Evolutionary conservation across 2,888 invertebrate genomes (phyloP).

Genomic region (Mythimna vitellina): DNA sequence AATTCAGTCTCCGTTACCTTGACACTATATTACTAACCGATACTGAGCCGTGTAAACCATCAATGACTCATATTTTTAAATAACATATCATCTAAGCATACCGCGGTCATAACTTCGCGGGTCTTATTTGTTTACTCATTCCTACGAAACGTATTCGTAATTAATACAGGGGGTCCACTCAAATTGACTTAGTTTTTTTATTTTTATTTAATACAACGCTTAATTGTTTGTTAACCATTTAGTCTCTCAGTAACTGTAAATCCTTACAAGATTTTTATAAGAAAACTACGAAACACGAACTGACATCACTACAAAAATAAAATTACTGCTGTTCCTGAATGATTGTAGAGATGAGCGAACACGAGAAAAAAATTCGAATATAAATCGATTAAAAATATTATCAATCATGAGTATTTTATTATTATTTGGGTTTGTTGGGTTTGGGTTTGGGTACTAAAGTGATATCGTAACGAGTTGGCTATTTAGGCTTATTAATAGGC

Average conservation of each 20-base stretch:
- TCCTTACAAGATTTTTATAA: not conserved
- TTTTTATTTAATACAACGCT: not conserved
- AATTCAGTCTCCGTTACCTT: slow-evolving; percentile 73
- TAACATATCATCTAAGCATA: slow-evolving; percentile 52
- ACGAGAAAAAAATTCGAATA: not conserved
- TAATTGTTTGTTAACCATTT: not conserved
- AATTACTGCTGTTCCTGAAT: not conserved
- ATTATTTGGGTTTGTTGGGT: too few species aligned
- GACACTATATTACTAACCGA: slow-evolving; percentile 79
- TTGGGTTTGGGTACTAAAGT: too few species aligned
- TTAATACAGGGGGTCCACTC: not conserved
- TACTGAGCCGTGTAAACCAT: slow-evolving; percentile 76
- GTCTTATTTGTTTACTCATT: slow-evolving; percentile 64
- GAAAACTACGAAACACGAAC: slow-evolving; percentile 1
- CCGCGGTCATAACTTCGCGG: slow-evolving; percentile 46
- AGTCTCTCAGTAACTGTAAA: not conserved
- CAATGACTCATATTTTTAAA: slow-evolving; percentile 72
- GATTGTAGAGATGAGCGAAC: slow-evolving; percentile 2
- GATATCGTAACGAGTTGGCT: not conserved
- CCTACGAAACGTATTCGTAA: slow-evolving; percentile 42
- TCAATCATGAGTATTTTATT: too few species aligned
- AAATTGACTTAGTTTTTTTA: not conserved
- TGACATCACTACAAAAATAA: not conserved
- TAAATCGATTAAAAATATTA: too few species aligned
- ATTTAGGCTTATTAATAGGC: too few species aligned